Evolutionary conservation across 1,140 invertebrate genomes (phyloP).

Genomic region (Tigriopus japonicus): DNA sequence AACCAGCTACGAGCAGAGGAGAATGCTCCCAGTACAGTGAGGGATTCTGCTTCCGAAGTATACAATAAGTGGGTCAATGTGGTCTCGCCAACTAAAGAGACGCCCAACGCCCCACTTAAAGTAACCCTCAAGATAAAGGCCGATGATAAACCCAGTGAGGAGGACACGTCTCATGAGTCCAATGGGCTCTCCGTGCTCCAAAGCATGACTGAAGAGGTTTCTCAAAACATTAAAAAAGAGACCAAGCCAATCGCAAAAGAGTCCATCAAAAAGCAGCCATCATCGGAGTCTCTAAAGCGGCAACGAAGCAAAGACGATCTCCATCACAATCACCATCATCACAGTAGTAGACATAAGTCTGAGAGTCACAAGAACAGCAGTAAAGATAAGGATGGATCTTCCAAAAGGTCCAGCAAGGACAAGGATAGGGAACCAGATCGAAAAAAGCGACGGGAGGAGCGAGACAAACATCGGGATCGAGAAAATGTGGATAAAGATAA

Average conservation of each 20-base stretch:
- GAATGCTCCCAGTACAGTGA: not conserved
- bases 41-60: not conserved
- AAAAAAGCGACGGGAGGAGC: not conserved
- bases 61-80: not conserved
- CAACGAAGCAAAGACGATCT: not conserved
- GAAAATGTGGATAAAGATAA: too few relatives aligned
- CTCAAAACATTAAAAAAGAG: slow-evolving; percentile 4
- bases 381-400: not conserved
- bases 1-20: slow-evolving; percentile 1
- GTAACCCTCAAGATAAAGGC: slow-evolving; percentile 1
- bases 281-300: not conserved
- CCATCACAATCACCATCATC: too few relatives aligned
- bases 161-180: not conserved
- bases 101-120: not conserved
- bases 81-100: not conserved
- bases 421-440: not conserved
- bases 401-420: not conserved
- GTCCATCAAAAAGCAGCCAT: not conserved
- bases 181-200: not conserved
- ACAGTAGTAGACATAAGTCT: too few relatives aligned
- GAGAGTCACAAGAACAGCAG: not conserved
- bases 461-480: not conserved
- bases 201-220: slow-evolving; percentile 7
- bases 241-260: not conserved
- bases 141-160: not conserved